Base-by-base conservation (phyloP, 2,888 invertebrate species). In the Pammene aurita region DNA sequence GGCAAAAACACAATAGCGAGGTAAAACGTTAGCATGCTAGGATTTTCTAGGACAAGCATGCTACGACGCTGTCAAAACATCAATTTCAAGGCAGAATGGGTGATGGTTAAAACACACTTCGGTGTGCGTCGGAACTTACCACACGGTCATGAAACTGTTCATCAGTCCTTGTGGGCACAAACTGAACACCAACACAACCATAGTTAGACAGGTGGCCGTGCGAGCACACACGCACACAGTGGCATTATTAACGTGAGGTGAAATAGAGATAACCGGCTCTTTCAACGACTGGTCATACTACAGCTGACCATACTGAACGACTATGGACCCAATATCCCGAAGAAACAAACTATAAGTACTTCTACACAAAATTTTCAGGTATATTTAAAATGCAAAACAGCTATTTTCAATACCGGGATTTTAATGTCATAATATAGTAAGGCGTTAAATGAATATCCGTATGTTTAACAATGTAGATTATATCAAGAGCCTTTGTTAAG, bases 121-220 rank as follows among this genome's bases (percentile, higher is more conserved):
- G 14, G 75, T 80, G 81, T 84, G 85, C 81, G 80, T 83, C 84
- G 84, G 78, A 78, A 96, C 96, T 96, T 96, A 96, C 96, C 96
- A 96, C 90, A 96, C 95, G 91, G 95, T 96, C 95, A 96, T 95
- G 95, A 96, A 96, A 94, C 95, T 96, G 95, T 96, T 96, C 95
- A 96, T 95, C 94, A 96, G 95, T 96, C 96, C 96, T 94, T 96
- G 96, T 92, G 95, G 95, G 95, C 95, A 95, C 94, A 95, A 94
- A 95, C 95, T 95, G 94, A 94, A 94, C 93, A 94, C 93, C 93
- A 93, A 94, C 93, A 94, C 89, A 93, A 93, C 91, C 89, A 89
- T 78, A 80, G 91, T 92, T 93, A 93, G 79, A 79, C 77, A 77
- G 81, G 82, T 80, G 82, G 81, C 82, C 80, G 85, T 85, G 84